Conservation (phyloP, 2,113 vertebrate genomes). For the Oreochromis spilurus region DNA sequence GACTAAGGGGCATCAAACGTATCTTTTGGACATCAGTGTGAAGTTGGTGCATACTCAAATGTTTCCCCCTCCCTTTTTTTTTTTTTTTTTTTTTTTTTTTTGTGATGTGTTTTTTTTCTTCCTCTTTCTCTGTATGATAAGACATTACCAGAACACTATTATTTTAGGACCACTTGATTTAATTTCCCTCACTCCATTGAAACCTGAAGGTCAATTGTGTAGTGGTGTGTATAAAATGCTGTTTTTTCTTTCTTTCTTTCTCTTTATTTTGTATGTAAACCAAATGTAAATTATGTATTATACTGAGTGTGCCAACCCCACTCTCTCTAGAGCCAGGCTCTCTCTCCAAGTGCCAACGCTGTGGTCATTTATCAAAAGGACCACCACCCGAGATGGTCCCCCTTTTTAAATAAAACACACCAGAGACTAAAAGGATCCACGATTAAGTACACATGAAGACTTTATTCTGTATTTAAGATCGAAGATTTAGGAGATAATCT, state of each 20-base stretch:
- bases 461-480: constrained; percentile 78
- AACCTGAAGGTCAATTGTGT: constrained; percentile 58
- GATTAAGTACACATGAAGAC: constrained; percentile 64
- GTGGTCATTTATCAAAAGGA: constrained; percentile 63
- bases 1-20: constrained; percentile 8
- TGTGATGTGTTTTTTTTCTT: background rate
- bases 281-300: constrained; percentile 79
- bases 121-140: constrained; percentile 9
- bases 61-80: background rate
- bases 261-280: constrained; percentile 63
- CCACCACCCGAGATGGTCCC: constrained; percentile 46
- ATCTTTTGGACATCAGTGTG: constrained; percentile 8
- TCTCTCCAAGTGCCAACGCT: constrained; percentile 78
- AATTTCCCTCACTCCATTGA: constrained; percentile 48
- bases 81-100: constrained; percentile 52
- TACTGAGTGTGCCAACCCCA: constrained; percentile 78
- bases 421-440: constrained; percentile 71
- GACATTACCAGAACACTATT: constrained; percentile 62
- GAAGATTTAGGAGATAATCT: constrained; percentile 71
- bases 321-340: constrained; percentile 70
- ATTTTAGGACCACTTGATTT: constrained; percentile 66
- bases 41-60: constrained; percentile 36
- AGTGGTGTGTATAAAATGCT: constrained; percentile 70
- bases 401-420: constrained; percentile 63
- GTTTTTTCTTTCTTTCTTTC: background rate